These are phyloP conservation scores for Gymnodraco acuticeps DNA, from an alignment of 2,797 vertebrate species.

Conservation along the genomic window DNA sequence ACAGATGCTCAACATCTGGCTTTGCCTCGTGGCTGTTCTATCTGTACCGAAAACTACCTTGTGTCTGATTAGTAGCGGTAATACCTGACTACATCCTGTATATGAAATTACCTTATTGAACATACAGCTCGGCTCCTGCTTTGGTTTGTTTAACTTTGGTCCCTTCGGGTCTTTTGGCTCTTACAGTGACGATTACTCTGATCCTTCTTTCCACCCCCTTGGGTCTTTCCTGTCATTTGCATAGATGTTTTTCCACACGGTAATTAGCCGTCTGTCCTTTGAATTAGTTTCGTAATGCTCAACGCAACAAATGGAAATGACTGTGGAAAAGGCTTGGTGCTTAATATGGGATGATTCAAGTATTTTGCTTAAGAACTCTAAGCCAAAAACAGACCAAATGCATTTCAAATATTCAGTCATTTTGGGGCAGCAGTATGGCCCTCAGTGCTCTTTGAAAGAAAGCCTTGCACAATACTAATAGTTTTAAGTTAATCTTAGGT, in stretches of 20 bases:
- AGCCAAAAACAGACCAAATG: constrained; percentile 24
- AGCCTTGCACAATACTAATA: constrained; percentile 36
- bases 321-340: constrained; percentile 9
- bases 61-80: constrained; percentile 40
- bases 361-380: constrained; percentile 11
- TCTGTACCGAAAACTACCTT: constrained; percentile 21
- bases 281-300: constrained; percentile 29
- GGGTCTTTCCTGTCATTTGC: constrained; percentile 50
- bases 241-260: constrained; percentile 43
- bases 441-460: not conserved
- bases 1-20: constrained; percentile 56
- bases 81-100: constrained; percentile 51
- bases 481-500: constrained; percentile 46
- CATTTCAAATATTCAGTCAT: constrained; percentile 39
- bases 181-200: constrained; percentile 30
- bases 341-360: constrained; percentile 47
- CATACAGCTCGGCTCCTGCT: constrained; percentile 38
- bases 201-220: constrained; percentile 18
- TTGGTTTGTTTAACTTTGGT: constrained; percentile 38
- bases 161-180: constrained; percentile 36
- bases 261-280: constrained; percentile 60
- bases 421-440: constrained; percentile 1
- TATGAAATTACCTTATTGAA: constrained; percentile 56
- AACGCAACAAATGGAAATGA: constrained; percentile 35
- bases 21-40: constrained; percentile 26